A percentile compares a stretch with the other conserved stretches of the same genome.
phyloP scores from a whole-genome alignment of 2,113 vertebrate species.

The Alectura lathami region DNA sequence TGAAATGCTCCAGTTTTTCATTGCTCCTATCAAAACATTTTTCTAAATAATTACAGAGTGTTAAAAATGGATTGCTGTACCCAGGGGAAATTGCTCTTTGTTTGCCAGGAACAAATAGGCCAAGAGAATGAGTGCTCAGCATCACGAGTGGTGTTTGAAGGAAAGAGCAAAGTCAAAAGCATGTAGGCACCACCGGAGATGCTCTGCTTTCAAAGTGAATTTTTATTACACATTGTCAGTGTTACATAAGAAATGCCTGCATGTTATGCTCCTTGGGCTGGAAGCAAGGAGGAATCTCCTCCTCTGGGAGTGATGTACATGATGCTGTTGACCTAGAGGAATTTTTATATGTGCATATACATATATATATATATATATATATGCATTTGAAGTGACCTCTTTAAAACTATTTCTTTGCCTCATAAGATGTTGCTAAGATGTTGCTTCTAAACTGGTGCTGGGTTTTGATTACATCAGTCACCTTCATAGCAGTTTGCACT shows the following conservation, averaged over 20 bases:
- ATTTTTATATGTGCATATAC: background rate
- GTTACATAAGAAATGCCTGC: background rate
- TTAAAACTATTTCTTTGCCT: background rate
- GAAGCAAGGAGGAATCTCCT: background rate
- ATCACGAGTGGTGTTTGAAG: conserved; percentile 62
- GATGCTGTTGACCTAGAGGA: background rate
- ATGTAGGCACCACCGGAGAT: background rate
- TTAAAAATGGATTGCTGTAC: conserved; percentile 67
- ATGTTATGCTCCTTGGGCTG: background rate
- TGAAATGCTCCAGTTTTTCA: conserved; percentile 61
- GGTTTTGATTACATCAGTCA: background rate
- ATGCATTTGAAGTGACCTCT: conserved; percentile 33
- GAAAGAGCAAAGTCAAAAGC: conserved; percentile 68
- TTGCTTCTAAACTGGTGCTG: background rate
- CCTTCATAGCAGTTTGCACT: background rate
- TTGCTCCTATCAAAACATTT: conserved; percentile 53
- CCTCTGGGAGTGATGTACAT: background rate
- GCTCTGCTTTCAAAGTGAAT: conserved; percentile 11
- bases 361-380: background rate
- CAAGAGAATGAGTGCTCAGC: conserved; percentile 57
- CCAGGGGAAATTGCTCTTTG: conserved; percentile 56
- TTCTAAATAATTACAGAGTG: conserved; percentile 63
- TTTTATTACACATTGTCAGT: background rate
- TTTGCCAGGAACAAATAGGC: conserved; percentile 69
- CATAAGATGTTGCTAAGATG: background rate